Evolutionary conservation across 2,797 vertebrate genomes (phyloP).

Genomic region (Acanthurus leucopareius): DNA sequence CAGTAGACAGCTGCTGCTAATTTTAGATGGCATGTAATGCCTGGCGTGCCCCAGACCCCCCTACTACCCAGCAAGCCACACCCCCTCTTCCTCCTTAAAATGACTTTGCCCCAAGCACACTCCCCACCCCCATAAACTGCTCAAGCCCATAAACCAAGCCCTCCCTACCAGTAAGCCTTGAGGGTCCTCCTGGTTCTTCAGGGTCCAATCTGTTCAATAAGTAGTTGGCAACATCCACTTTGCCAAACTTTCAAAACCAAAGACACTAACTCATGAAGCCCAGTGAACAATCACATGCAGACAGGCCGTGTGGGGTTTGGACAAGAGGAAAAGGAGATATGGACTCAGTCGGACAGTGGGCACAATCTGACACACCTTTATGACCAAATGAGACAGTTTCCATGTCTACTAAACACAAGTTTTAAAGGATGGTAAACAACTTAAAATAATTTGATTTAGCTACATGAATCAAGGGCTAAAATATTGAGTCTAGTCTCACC

Average conservation of each 20-base stretch:
- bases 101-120: slow-evolving; percentile 58
- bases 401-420: neutral
- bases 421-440: neutral
- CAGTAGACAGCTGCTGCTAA: slow-evolving; percentile 83
- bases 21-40: slow-evolving; percentile 73
- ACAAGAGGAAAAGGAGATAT: too few relatives aligned
- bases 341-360: too few relatives aligned
- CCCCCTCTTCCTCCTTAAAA: slow-evolving; percentile 50
- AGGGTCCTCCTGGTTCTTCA: slow-evolving; percentile 9
- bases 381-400: slow-evolving; percentile 9
- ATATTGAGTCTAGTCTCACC: neutral
- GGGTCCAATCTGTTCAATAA: slow-evolving; percentile 24
- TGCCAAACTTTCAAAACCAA: slow-evolving; percentile 19
- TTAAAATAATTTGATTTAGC: neutral
- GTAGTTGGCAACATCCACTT: slow-evolving; percentile 16
- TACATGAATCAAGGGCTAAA: neutral
- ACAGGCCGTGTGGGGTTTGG: neutral
- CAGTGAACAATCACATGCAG: neutral
- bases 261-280: slow-evolving; percentile 16
- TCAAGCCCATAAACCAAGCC: slow-evolving; percentile 44
- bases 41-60: slow-evolving; percentile 64
- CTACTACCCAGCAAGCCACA: slow-evolving; percentile 45
- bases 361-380: neutral
- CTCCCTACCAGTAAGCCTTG: neutral
- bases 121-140: slow-evolving; percentile 31